A percentile compares a stretch with the other conserved stretches of the same genome.
phyloP scores from a whole-genome alignment of 2,113 vertebrate genomes.

The Pyxicephalus adspersus region DNA sequence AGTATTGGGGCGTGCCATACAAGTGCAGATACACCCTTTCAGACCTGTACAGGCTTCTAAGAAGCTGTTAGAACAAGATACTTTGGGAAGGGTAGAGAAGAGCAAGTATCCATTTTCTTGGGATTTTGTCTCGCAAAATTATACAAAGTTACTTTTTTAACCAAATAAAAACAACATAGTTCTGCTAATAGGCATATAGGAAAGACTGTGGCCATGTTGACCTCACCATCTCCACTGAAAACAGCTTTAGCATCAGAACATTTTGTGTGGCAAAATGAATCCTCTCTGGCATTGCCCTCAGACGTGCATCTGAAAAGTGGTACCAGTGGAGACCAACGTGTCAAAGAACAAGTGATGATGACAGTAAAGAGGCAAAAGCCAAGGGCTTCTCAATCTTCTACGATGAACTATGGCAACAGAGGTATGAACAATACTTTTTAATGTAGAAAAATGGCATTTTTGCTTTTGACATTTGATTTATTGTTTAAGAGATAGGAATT shows the following conservation, averaged over 20 bases:
- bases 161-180: not conserved
- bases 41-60: conserved; percentile 33
- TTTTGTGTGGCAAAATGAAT: conserved; percentile 75
- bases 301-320: conserved; percentile 76
- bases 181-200: not conserved
- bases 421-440: conserved; percentile 63
- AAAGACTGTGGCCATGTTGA: conserved; percentile 66
- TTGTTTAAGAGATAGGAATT: no score
- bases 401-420: conserved; percentile 72
- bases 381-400: conserved; percentile 70
- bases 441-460: no score
- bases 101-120: not conserved
- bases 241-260: conserved; percentile 76
- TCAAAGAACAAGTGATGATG: conserved; percentile 81
- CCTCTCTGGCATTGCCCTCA: conserved; percentile 77
- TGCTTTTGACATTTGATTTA: no score
- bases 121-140: not conserved
- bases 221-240: conserved; percentile 72
- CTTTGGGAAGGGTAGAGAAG: not conserved
- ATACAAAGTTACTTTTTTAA: not conserved
- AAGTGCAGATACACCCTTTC: conserved; percentile 22
- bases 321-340: conserved; percentile 74
- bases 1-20: conserved; percentile 30
- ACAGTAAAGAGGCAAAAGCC: conserved; percentile 78
- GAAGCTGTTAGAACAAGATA: not conserved